phyloP scores from a whole-genome alignment of 2,113 vertebrate species.

The Phylloscopus trochiloides region DNA sequence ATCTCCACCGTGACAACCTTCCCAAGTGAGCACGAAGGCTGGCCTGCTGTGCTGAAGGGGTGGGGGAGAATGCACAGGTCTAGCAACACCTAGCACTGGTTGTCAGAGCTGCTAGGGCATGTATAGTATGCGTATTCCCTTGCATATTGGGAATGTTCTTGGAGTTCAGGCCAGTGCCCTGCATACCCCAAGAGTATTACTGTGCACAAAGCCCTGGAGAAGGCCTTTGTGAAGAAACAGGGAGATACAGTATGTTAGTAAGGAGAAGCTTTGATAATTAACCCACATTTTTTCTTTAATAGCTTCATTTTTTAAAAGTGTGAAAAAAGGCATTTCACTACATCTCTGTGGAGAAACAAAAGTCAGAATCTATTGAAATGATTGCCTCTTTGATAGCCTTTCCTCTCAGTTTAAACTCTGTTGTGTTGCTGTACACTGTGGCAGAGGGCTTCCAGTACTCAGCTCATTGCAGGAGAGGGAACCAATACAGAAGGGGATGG shows the following conservation, averaged over 20 bases:
- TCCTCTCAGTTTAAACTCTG: background rate
- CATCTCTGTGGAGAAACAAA: background rate
- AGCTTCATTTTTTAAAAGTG: background rate
- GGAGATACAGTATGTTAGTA: background rate
- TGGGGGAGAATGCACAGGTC: background rate
- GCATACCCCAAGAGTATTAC: background rate
- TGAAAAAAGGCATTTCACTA: background rate
- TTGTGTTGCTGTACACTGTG: background rate
- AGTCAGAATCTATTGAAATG: background rate
- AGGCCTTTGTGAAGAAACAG: background rate
- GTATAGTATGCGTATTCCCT: accelerated
- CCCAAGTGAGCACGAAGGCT: background rate
- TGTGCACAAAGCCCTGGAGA: background rate
- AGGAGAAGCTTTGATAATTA: background rate
- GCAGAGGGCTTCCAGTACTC: background rate
- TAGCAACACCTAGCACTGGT: accelerated
- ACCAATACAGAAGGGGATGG: background rate
- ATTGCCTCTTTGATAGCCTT: background rate
- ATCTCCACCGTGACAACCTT: background rate
- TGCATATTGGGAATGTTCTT: background rate
- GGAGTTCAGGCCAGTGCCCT: background rate
- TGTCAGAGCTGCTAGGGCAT: background rate
- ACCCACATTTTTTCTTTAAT: background rate
- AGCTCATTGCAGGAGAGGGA: background rate
- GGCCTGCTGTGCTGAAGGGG: background rate